These are phyloP conservation scores for Riparia riparia DNA, from an alignment of 2,113 vertebrate genomes.

Conservation along the genomic window DNA sequence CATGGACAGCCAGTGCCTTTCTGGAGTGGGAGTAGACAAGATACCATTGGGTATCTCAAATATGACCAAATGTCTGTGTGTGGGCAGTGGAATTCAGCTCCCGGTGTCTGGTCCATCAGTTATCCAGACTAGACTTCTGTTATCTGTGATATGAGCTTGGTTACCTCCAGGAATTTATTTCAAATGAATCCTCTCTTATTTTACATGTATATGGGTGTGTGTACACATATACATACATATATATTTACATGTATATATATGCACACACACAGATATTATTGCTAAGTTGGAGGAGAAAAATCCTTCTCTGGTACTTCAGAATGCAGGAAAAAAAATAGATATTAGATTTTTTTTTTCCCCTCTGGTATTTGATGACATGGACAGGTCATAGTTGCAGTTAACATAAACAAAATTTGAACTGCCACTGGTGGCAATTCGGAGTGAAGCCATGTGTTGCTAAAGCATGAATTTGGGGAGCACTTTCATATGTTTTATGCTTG, in stretches of 20 bases:
- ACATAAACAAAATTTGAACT: background rate
- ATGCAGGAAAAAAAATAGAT: background rate
- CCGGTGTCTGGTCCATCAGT: background rate
- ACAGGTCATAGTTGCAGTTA: background rate
- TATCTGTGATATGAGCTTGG: background rate
- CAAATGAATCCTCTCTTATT: background rate
- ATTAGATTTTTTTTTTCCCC: background rate
- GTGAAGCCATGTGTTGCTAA: background rate
- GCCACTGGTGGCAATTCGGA: background rate
- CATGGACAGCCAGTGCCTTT: background rate
- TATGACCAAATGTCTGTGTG: background rate
- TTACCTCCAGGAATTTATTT: background rate
- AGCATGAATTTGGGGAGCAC: background rate
- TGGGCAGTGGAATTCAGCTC: background rate
- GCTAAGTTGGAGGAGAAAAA: background rate
- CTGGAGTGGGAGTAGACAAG: background rate
- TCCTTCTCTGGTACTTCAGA: background rate
- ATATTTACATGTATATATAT: background rate
- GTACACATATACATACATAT: background rate
- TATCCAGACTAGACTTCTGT: background rate
- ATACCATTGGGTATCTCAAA: background rate
- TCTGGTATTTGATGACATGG: background rate
- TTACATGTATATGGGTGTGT: background rate
- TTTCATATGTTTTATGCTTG: background rate
- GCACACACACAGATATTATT: rapidly evolving